Percentiles rank a stretch among this genome's conserved stretches.
These are phyloP conservation scores for Pseudachorutes palmiensis DNA, from an alignment of 1,140 invertebrate species.

Conservation along the genomic window DNA sequence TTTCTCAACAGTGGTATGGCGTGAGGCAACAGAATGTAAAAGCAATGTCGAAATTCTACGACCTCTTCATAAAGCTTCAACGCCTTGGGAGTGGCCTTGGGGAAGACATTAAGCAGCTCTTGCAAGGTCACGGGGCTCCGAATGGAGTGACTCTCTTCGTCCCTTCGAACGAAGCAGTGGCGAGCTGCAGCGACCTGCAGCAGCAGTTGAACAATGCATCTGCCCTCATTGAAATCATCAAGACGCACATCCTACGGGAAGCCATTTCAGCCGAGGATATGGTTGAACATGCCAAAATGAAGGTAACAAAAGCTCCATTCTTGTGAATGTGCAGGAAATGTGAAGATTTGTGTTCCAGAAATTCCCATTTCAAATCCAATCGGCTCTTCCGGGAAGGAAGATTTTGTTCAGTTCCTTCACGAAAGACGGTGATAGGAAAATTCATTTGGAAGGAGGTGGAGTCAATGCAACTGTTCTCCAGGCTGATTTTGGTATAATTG, in stretches of 20 bases:
- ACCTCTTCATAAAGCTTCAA: slow-evolving; percentile 57
- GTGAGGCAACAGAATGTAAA: slow-evolving; percentile 13
- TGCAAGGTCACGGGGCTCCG: background rate
- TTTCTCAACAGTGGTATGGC: slow-evolving; percentile 14
- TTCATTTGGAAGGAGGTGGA: slow-evolving; percentile 81
- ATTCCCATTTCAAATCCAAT: slow-evolving; percentile 53
- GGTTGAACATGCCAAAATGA: slow-evolving; percentile 3
- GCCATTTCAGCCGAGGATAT: background rate
- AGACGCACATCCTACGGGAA: background rate
- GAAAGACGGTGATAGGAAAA: slow-evolving; percentile 55
- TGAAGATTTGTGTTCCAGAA: background rate
- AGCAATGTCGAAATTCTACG: slow-evolving; percentile 54
- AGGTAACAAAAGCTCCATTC: background rate
- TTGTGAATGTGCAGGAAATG: background rate
- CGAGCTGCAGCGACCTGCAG: background rate
- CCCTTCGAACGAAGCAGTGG: slow-evolving; percentile 64
- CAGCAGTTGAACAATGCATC: background rate
- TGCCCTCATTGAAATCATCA: background rate
- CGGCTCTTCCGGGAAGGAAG: slow-evolving; percentile 58
- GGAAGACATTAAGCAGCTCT: slow-evolving; percentile 12
- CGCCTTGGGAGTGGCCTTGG: slow-evolving; percentile 44
- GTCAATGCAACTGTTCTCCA: slow-evolving; percentile 81
- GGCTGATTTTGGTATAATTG: slow-evolving; percentile 61
- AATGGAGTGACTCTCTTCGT: slow-evolving; percentile 66
- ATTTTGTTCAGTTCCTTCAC: slow-evolving; percentile 72